A percentile compares a stretch with the other conserved stretches of the same genome.
These are phyloP conservation scores for Apotomis turbidana DNA, from an alignment of 2,888 invertebrate genomes.

Conservation along the genomic window DNA sequence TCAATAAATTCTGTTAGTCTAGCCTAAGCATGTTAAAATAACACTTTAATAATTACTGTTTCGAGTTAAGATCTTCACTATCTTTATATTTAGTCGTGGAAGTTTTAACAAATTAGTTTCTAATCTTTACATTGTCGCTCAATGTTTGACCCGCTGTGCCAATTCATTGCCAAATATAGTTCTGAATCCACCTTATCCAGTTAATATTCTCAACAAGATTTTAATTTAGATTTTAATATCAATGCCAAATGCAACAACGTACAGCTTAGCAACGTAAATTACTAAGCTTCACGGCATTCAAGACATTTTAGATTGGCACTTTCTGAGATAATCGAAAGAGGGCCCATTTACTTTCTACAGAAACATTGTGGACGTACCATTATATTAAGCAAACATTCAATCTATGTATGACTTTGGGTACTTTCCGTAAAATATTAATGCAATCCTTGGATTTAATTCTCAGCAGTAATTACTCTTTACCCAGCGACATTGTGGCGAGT, in stretches of 20 bases:
- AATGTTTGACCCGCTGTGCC: too few species aligned
- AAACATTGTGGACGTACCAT: slow-evolving; percentile 16
- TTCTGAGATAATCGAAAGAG: slow-evolving; percentile 26
- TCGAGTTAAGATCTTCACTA: too few species aligned
- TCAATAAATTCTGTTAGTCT: too few species aligned
- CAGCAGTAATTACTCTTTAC: slow-evolving; percentile 30
- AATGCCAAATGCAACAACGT: slow-evolving; percentile 2
- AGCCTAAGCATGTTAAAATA: too few species aligned
- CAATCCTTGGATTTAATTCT: slow-evolving; percentile 31
- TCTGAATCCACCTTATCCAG: too few species aligned
- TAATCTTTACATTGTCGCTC: too few species aligned
- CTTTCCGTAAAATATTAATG: slow-evolving; percentile 16
- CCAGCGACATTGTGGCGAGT: slow-evolving; percentile 32
- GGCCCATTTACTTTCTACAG: slow-evolving; percentile 29
- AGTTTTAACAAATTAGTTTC: too few species aligned
- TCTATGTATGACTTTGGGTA: background rate
- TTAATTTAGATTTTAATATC: background rate
- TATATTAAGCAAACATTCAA: slow-evolving; percentile 7
- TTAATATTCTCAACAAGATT: background rate
- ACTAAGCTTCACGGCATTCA: slow-evolving; percentile 16
- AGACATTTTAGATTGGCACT: slow-evolving; percentile 25
- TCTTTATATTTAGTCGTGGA: too few species aligned
- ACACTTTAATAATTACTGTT: too few species aligned
- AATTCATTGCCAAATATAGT: too few species aligned
- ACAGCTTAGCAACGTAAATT: slow-evolving; percentile 20